phyloP scores from a whole-genome alignment of 1,140 invertebrate genomes.

The Zophobas atratus region DNA sequence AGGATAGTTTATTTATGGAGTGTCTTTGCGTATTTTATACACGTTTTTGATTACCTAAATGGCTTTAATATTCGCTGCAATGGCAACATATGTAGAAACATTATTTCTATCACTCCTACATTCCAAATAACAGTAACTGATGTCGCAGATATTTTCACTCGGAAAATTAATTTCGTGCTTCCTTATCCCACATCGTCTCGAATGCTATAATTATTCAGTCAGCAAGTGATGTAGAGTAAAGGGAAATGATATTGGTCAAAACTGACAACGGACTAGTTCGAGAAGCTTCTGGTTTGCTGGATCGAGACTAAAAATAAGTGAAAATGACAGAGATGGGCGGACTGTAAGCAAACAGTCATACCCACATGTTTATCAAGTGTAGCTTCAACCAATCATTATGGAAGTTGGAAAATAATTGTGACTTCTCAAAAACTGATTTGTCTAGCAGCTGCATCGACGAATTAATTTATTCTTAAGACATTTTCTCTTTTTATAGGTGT shows the following conservation, averaged over 20 bases:
- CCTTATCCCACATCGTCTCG: not conserved
- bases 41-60: slow-evolving; percentile 37
- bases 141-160: slow-evolving; percentile 10
- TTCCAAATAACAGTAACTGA: slow-evolving; percentile 14
- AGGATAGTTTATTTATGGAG: slow-evolving; percentile 18
- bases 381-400: slow-evolving; percentile 44
- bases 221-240: not conserved
- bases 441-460: slow-evolving; percentile 42
- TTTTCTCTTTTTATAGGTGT: slow-evolving; percentile 36
- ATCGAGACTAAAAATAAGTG: slow-evolving; percentile 31
- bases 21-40: slow-evolving; percentile 12
- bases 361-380: slow-evolving; percentile 43
- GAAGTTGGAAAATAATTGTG: slow-evolving; percentile 40
- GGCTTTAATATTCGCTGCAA: slow-evolving; percentile 19
- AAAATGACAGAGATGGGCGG: slow-evolving; percentile 42
- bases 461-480: slow-evolving; percentile 48
- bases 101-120: slow-evolving; percentile 22
- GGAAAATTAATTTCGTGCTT: slow-evolving; percentile 6
- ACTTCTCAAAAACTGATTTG: slow-evolving; percentile 49
- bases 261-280: not conserved
- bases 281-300: slow-evolving; percentile 5
- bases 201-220: slow-evolving; percentile 2
- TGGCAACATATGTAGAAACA: slow-evolving; percentile 4
- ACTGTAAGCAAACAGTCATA: slow-evolving; percentile 43
- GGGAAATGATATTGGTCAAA: not conserved